Evolutionary conservation across 2,113 vertebrate genomes (phyloP), one percentile per base, ranked within the genome.

Genomic region (Phalacrocorax brasilianus): DNA sequence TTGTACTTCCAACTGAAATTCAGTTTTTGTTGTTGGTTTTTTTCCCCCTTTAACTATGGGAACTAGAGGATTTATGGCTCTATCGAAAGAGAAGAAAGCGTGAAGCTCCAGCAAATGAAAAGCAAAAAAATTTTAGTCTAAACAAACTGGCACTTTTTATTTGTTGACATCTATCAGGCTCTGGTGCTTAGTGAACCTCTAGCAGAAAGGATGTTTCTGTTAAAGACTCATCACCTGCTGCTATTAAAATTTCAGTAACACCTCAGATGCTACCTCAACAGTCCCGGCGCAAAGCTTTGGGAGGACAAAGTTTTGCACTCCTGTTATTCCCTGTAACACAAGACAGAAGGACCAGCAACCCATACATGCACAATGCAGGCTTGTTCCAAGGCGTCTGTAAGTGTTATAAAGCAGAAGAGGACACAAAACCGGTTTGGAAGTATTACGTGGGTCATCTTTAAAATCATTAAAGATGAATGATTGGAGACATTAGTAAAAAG

Each of bases 301-400:
- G 23, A 72, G 17, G 26, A 72, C 38, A 58, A 74, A 44, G 18
- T 56, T 85, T 52, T 75, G 53, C 27, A 53, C 7, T 65, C 21
- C 19, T 84, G 28, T 55, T 80, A 53, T 26, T 87, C 30, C 26
- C 59, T 50, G 24, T 53, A 67, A 55, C 32, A 58, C 32, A 58
- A 26, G 42, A 66, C 10, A 40, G 68, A 81, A 93, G 50, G 45
- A 93, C 11, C 44, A 93, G 53, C 19, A 89, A 49, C 2, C 12
- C 21, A 7, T 9, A 45, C 3, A 10, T 0, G 2, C 16, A 21
- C 3, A 20, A 20, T 2, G 4, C 18, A 52, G 20, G 3, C 49
- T 68, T 87, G 55, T 24, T 52, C 82, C 20, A 26, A 47, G 17
- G 44, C 23, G 42, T 53, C 45, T 62, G 5, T 20, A 62, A 49